These are phyloP conservation scores for Chionis minor DNA, from an alignment of 2,113 vertebrate species.

Conservation along the genomic window DNA sequence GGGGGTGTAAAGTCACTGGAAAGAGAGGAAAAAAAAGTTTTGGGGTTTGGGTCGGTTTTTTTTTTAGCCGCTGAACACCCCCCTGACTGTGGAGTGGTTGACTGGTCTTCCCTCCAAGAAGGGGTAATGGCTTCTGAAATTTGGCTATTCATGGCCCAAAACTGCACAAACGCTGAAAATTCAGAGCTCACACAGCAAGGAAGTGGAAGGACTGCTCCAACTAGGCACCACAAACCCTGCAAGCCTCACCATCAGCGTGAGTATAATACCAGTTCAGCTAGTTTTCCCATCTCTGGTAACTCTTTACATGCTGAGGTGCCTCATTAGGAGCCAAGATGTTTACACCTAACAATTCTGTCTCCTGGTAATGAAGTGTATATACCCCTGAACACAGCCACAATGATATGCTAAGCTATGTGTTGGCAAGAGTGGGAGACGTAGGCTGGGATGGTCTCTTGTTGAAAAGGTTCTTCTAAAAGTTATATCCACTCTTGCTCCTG, in stretches of 20 bases:
- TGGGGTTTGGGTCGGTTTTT: neutral
- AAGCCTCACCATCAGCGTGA: neutral
- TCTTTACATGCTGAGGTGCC: neutral
- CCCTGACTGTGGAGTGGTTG: neutral
- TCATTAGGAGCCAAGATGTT: neutral
- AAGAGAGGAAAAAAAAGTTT: neutral
- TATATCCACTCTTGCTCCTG: neutral
- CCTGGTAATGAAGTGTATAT: neutral
- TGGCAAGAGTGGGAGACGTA: neutral
- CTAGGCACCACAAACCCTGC: neutral
- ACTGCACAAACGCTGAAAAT: neutral
- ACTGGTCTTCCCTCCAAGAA: neutral
- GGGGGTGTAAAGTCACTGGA: neutral
- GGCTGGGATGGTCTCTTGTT: neutral
- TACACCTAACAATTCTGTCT: neutral
- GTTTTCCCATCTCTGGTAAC: neutral
- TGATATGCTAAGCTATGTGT: rapidly evolving
- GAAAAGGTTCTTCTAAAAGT: neutral
- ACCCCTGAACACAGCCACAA: neutral
- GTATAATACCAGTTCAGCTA: neutral
- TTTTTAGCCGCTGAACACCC: neutral
- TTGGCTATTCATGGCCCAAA: neutral
- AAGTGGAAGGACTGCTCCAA: neutral
- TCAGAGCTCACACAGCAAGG: neutral
- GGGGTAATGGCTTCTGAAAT: neutral